Base-by-base conservation (phyloP, 2,797 vertebrate genomes). In the Malurus leucopterus region DNA sequence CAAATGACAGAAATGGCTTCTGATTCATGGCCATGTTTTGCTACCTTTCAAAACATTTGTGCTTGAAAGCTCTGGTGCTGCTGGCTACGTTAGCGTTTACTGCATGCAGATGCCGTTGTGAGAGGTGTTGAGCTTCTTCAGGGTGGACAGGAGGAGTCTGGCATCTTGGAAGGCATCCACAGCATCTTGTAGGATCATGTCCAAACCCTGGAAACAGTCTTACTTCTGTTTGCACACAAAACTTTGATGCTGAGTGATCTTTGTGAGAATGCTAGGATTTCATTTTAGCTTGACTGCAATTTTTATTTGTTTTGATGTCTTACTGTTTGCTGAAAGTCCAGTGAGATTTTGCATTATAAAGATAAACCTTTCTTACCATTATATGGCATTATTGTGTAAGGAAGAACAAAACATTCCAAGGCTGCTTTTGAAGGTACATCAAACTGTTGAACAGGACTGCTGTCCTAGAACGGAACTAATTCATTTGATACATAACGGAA, bases 301-400 rank as follows among this genome's bases (percentile, higher is more conserved):
- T 91, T 91, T 87, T 74, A 62, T 86, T 90, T 90, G 46, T 92
- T 84, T 68, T 68, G 58, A 64, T 50, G 8, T 24, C 84, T 81
- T 67, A 6, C 41, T 77, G 34, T 57, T 67, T 65, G 24, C 55
- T 90, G 49, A 81, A 90, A 79, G 67, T 61, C 43, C 18, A 70
- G 27, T 17, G 59, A 73, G 59, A 43, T 49, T 78, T 51, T 88
- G 30, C 17, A 19, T 83, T 75, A 34, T 64, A 67, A 87, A 90
- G 30, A 43, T 70, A 76, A 84, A 41, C 8, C 7, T 64, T 91
- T 74, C n/a, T 73, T 81, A 36, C 23, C 23, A 40, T 64, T 51
- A 8, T 21, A 27, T 24, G 72, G 7, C 12, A 16, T 64, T 88
- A 72, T 68, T 90, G 44, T 69, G n/a, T 72, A n/a, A 76, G 34